A percentile compares a stretch with the other conserved stretches of the same genome.
Evolutionary conservation across 1,140 invertebrate species (phyloP).

Genomic region (Sipha flava): DNA sequence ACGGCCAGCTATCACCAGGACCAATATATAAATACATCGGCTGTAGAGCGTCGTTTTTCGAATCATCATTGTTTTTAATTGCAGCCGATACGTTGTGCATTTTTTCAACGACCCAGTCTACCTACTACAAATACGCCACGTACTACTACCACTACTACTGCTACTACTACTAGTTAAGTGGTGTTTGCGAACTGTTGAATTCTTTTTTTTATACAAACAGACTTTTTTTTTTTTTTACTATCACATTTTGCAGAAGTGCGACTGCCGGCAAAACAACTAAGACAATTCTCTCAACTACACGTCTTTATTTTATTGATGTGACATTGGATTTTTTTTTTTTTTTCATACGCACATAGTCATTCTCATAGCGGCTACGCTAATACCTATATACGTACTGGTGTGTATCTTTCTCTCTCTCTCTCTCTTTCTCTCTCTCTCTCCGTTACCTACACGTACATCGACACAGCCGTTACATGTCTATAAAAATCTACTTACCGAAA

Average conservation of each 20-base stretch:
- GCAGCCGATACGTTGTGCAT: background rate
- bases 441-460: no score
- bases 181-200: background rate
- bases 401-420: no score
- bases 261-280: background rate
- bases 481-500: no score
- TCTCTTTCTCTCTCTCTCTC: no score
- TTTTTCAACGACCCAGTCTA: slow-evolving; percentile 2
- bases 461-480: no score
- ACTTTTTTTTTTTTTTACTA: background rate
- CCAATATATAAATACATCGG: background rate
- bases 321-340: background rate
- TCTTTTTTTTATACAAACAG: background rate
- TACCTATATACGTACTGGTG: background rate
- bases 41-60: background rate
- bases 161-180: background rate
- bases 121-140: background rate
- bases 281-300: background rate
- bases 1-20: background rate
- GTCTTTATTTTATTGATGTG: background rate
- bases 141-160: background rate
- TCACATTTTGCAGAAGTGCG: background rate
- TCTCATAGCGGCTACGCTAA: background rate
- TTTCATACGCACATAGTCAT: background rate
- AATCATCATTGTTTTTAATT: slow-evolving; percentile 21